Conservation (phyloP, 2,797 vertebrate species). For the Yasuhikotakia modesta region DNA sequence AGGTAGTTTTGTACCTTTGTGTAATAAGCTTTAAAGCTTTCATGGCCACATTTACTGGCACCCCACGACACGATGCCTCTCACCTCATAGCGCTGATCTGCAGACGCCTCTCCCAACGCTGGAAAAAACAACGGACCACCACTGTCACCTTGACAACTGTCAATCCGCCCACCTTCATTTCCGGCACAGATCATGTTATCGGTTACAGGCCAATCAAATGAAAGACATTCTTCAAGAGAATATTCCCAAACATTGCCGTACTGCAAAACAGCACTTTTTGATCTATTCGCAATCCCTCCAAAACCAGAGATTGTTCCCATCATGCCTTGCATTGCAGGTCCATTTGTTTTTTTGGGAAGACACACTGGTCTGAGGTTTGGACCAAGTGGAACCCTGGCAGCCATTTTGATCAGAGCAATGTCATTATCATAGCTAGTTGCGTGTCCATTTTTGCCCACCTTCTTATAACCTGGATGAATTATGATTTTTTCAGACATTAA, state of each 20-base stretch:
- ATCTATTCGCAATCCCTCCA: neutral
- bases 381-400: constrained; percentile 48
- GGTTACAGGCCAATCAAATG: constrained; percentile 34
- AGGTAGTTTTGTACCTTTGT: constrained; percentile 54
- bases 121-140: constrained; percentile 49
- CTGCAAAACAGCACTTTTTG: neutral
- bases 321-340: neutral
- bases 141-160: constrained; percentile 62
- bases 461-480: constrained; percentile 58
- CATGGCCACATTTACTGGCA: constrained; percentile 42
- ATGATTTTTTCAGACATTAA: constrained; percentile 73
- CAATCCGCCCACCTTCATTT: constrained; percentile 35
- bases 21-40: constrained; percentile 54
- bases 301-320: constrained; percentile 60
- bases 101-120: constrained; percentile 6
- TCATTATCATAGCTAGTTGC: constrained; percentile 50
- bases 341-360: constrained; percentile 48
- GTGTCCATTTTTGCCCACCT: accelerated
- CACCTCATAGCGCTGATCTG: constrained; percentile 25
- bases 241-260: constrained; percentile 41
- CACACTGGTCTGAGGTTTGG: constrained; percentile 59
- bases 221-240: constrained; percentile 41
- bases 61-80: constrained; percentile 66
- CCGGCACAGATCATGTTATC: constrained; percentile 66
- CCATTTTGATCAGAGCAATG: constrained; percentile 63